Conservation (phyloP, 2,888 invertebrate species). For the Myopa testacea region DNA sequence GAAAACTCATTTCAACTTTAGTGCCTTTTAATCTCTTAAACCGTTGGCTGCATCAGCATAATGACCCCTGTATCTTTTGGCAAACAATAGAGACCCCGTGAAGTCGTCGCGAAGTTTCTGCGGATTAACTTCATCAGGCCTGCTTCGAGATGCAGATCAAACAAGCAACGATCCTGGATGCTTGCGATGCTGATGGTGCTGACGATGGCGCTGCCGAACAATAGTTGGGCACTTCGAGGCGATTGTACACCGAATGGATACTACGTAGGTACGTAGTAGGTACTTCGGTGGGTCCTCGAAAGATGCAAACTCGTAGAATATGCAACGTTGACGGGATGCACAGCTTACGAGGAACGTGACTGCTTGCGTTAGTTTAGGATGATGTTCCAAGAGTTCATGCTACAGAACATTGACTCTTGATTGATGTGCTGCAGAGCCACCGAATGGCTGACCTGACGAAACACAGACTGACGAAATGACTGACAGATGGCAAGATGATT, state of each 20-base stretch:
- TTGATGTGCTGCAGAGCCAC: background rate
- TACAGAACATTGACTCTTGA: background rate
- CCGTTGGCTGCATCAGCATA: background rate
- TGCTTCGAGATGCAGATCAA: background rate
- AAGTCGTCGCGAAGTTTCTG: background rate
- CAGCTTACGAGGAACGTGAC: constrained; percentile 33
- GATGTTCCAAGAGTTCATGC: constrained; percentile 10
- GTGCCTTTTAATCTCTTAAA: constrained; percentile 3
- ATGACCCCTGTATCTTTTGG: background rate
- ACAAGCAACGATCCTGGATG: background rate
- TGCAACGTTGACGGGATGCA: constrained; percentile 22
- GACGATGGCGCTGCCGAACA: background rate
- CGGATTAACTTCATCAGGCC: background rate
- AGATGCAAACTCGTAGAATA: background rate
- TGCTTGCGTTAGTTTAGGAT: constrained; percentile 28
- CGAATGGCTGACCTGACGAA: background rate
- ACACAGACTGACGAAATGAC: background rate
- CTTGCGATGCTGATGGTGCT: background rate
- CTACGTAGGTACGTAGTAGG: background rate
- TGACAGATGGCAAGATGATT: background rate
- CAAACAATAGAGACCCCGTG: background rate
- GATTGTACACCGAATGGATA: background rate
- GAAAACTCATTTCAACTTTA: background rate
- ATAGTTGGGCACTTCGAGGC: background rate
- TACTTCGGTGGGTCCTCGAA: background rate